These are phyloP conservation scores for Silurus aristotelis DNA, from an alignment of 2,797 vertebrate genomes.

Conservation along the genomic window DNA sequence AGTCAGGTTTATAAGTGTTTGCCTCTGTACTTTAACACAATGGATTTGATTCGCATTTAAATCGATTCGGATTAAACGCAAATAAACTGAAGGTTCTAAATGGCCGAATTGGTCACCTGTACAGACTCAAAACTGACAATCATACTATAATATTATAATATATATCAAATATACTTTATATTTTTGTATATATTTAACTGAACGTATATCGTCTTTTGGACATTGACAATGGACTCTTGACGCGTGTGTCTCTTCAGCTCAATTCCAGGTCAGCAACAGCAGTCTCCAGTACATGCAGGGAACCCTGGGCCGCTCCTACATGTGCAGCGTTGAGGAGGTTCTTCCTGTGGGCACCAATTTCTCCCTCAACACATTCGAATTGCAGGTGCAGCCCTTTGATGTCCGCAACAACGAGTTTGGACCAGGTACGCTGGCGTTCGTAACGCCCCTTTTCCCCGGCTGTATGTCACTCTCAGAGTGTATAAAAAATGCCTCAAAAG, in stretches of 20 bases:
- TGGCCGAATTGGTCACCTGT: not conserved
- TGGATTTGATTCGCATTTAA: not conserved
- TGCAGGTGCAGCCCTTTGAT: constrained; percentile 90
- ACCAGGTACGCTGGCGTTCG: constrained; percentile 75
- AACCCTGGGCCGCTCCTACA: constrained; percentile 84
- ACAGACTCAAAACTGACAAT: not conserved
- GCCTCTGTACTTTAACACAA: not conserved
- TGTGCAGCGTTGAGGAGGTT: constrained; percentile 82
- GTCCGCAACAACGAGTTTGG: constrained; percentile 80
- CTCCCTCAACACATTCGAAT: constrained; percentile 81
- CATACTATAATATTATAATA: too few relatives aligned
- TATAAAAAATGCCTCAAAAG: too few relatives aligned
- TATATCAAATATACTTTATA: not conserved
- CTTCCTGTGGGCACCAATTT: constrained; percentile 69
- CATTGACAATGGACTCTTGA: not conserved
- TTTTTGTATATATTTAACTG: too few relatives aligned
- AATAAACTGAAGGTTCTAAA: too few relatives aligned
- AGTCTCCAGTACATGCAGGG: constrained; percentile 81
- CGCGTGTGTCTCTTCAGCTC: constrained; percentile 45
- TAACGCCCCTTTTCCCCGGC: not conserved
- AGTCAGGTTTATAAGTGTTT: not conserved
- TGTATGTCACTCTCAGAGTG: not conserved
- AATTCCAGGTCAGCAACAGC: constrained; percentile 64
- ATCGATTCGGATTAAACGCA: too few relatives aligned
- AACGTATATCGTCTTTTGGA: not conserved